Percentiles rank a stretch among this genome's conserved stretches.
These are phyloP conservation scores for Aurelia aurita complex sp. Pacific DNA, from an alignment of 30 jellyfish, hydroid and myxozoan species.

Conservation along the genomic window DNA sequence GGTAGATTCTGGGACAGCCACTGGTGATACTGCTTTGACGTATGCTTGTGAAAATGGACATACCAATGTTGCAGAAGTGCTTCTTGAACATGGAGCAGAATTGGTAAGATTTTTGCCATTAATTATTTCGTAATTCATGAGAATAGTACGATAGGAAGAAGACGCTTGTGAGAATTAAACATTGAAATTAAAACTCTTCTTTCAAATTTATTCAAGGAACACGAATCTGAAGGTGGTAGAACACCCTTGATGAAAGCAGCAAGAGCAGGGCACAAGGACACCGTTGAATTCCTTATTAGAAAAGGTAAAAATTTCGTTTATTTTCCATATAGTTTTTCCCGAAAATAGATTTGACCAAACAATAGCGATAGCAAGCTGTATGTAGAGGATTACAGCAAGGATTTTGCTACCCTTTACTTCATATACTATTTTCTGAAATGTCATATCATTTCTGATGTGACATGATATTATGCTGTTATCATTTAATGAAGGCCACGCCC, in stretches of 20 bases:
- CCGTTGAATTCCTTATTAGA: conserved; percentile 85
- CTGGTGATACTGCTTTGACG: conserved; percentile 97
- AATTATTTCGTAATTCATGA: background rate
- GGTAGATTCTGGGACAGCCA: conserved; percentile 91
- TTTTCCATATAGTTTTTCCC: background rate
- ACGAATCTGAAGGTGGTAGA: conserved; percentile 97
- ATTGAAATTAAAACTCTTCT: too few relatives aligned
- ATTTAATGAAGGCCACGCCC: too few relatives aligned
- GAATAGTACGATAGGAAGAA: too few relatives aligned
- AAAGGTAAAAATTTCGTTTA: conserved; percentile 50
- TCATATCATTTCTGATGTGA: too few relatives aligned
- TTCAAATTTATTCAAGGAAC: conserved; percentile 44
- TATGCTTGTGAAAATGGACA: conserved; percentile 99
- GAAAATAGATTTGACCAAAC: too few relatives aligned
- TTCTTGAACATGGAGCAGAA: conserved; percentile 88
- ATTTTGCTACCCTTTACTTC: too few relatives aligned
- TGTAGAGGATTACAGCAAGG: too few relatives aligned
- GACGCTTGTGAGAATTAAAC: too few relatives aligned
- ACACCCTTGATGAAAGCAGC: conserved; percentile 99
- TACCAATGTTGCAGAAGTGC: conserved; percentile 87
- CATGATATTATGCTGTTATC: too few relatives aligned
- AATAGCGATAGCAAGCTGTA: too few relatives aligned
- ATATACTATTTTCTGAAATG: too few relatives aligned
- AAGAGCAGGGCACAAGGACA: conserved; percentile 93
- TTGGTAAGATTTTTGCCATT: conserved; percentile 30